Evolutionary conservation across 2,888 invertebrate genomes (phyloP).

Genomic region (Heteromurus nitidus): DNA sequence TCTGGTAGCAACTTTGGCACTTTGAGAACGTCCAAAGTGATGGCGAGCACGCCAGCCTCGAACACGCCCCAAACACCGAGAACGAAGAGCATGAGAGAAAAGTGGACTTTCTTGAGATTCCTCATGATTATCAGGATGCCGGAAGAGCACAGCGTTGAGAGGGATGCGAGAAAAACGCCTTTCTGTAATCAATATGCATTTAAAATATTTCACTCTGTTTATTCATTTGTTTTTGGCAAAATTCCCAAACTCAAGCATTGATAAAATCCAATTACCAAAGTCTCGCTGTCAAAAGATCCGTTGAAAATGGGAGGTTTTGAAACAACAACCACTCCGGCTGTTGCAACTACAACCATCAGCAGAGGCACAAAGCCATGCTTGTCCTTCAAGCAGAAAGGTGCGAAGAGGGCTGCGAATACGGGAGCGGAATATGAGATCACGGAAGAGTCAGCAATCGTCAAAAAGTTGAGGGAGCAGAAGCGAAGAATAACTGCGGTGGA

Average conservation of each 20-base stretch:
- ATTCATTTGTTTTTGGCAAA: neutral
- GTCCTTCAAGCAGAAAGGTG: conserved; percentile 64
- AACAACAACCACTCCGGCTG: conserved; percentile 60
- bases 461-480: conserved; percentile 64
- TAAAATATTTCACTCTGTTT: neutral
- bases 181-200: conserved; percentile 7
- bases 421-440: conserved; percentile 67
- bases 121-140: conserved; percentile 66
- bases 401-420: conserved; percentile 68
- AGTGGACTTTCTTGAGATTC: conserved; percentile 64
- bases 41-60: conserved; percentile 55
- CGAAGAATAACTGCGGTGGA: conserved; percentile 65
- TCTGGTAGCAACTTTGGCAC: conserved; percentile 56
- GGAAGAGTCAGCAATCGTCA: conserved; percentile 66
- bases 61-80: conserved; percentile 66
- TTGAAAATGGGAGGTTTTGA: conserved; percentile 66
- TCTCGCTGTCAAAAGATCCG: conserved; percentile 56
- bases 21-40: conserved; percentile 51
- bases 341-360: conserved; percentile 42
- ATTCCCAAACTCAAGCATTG: neutral
- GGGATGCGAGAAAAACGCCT: conserved; percentile 51
- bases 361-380: conserved; percentile 65
- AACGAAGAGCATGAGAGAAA: conserved; percentile 60
- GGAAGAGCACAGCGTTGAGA: conserved; percentile 62
- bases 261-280: conserved; percentile 47